Conservation (phyloP, 2,797 vertebrate species). For the Morelia viridis region DNA sequence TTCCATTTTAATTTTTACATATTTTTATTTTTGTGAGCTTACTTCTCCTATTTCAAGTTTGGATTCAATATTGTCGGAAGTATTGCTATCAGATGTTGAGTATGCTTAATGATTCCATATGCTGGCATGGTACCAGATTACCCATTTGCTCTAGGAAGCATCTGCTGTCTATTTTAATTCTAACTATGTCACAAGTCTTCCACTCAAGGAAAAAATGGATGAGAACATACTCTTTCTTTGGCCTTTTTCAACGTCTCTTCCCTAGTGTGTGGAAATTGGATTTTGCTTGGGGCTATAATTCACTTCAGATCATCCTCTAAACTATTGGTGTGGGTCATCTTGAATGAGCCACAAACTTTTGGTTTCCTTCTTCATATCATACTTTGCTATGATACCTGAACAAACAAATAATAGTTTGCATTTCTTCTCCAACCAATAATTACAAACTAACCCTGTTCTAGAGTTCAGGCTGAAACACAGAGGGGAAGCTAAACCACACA, state of each 20-base stretch:
- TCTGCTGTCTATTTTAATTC: slow-evolving; percentile 47
- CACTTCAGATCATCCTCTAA: neutral
- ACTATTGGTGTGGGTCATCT: neutral
- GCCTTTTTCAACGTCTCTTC: neutral
- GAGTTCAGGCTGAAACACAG: neutral
- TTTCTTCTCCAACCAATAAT: slow-evolving; percentile 2
- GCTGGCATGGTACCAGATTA: slow-evolving; percentile 44
- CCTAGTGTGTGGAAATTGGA: neutral
- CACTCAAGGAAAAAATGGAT: neutral
- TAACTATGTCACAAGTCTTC: slow-evolving; percentile 22
- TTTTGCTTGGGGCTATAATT: slow-evolving; percentile 1
- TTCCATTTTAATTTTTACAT: slow-evolving; percentile 48
- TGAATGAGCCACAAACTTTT: neutral
- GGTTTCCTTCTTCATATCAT: neutral
- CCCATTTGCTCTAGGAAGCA: slow-evolving; percentile 43
- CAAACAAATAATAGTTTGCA: neutral
- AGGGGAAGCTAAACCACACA: neutral
- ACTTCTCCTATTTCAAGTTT: slow-evolving; percentile 51
- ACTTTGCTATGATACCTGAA: neutral
- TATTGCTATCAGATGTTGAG: slow-evolving; percentile 57
- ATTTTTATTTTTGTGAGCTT: slow-evolving; percentile 43
- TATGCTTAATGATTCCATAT: slow-evolving; percentile 46
- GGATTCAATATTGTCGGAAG: slow-evolving; percentile 43
- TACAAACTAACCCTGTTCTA: neutral
- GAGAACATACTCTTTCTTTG: slow-evolving; percentile 12